Evolutionary conservation across 2,888 invertebrate species (phyloP).

Genomic region (Heteromurus nitidus): DNA sequence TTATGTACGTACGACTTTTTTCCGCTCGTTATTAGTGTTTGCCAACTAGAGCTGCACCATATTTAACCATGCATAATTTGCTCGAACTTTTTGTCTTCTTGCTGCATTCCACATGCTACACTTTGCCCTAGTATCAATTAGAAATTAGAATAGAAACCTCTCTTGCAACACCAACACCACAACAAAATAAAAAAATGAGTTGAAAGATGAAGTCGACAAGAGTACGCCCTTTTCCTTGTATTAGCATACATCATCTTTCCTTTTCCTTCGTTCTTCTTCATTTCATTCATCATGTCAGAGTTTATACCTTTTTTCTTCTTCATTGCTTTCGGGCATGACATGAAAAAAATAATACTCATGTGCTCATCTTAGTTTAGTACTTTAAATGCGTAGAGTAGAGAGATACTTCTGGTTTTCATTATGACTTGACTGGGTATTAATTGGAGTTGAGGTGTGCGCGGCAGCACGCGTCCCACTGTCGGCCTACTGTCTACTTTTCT

Average conservation of each 20-base stretch:
- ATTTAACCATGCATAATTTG: constrained; percentile 51
- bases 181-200: not conserved
- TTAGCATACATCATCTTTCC: constrained; percentile 7
- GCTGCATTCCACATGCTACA: not conserved
- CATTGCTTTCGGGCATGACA: not conserved
- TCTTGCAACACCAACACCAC: too few relatives aligned
- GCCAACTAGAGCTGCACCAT: constrained; percentile 57
- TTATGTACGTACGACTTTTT: not conserved
- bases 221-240: not conserved
- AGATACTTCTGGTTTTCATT: too few relatives aligned
- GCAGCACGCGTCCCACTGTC: too few relatives aligned
- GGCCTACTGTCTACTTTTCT: constrained; percentile 25
- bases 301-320: not conserved
- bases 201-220: not conserved
- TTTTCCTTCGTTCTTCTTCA: constrained; percentile 15
- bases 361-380: too few relatives aligned
- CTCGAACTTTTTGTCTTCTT: not conserved
- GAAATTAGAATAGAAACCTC: constrained; percentile 5
- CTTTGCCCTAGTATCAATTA: constrained; percentile 9
- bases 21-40: not conserved
- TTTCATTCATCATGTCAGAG: not conserved
- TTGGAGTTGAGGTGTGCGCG: too few relatives aligned
- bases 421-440: too few relatives aligned
- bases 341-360: too few relatives aligned
- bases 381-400: too few relatives aligned